These are phyloP conservation scores for Drosophila monieri DNA, from an alignment of 2,888 invertebrate species.

Conservation along the genomic window DNA sequence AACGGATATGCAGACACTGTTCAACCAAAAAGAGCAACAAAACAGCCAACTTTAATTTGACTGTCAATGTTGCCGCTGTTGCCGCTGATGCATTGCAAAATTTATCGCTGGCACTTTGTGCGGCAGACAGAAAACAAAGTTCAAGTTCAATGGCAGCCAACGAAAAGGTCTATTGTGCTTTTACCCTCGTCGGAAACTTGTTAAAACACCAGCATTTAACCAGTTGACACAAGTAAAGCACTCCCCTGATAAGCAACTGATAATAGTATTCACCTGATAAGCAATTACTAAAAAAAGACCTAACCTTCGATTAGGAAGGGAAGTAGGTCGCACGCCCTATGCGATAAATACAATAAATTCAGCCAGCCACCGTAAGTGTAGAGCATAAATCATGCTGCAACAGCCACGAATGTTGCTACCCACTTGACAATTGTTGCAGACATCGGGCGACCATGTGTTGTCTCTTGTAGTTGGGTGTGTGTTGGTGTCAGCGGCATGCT, in stretches of 20 bases:
- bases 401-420: conserved; percentile 27
- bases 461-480: conserved; percentile 17
- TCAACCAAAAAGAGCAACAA: conserved; percentile 13
- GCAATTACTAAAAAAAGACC: background rate
- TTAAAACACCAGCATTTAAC: conserved; percentile 8
- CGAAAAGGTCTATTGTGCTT: background rate
- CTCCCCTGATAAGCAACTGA: conserved; percentile 19
- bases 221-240: background rate
- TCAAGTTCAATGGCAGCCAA: conserved; percentile 79
- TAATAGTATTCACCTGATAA: conserved; percentile 22
- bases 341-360: conserved; percentile 28
- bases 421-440: conserved; percentile 67
- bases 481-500: conserved; percentile 43
- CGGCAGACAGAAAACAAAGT: conserved; percentile 57
- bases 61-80: conserved; percentile 50
- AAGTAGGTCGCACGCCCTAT: conserved; percentile 29
- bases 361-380: conserved; percentile 8
- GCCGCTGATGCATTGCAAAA: conserved; percentile 39
- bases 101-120: conserved; percentile 62
- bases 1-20: conserved; percentile 10
- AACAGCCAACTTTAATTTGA: conserved; percentile 69
- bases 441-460: conserved; percentile 65
- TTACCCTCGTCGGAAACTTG: background rate
- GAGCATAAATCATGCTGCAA: conserved; percentile 63
- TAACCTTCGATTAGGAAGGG: conserved; percentile 22